phyloP scores from a whole-genome alignment of 1,140 invertebrate genomes.

The Monochamus saltuarius region DNA sequence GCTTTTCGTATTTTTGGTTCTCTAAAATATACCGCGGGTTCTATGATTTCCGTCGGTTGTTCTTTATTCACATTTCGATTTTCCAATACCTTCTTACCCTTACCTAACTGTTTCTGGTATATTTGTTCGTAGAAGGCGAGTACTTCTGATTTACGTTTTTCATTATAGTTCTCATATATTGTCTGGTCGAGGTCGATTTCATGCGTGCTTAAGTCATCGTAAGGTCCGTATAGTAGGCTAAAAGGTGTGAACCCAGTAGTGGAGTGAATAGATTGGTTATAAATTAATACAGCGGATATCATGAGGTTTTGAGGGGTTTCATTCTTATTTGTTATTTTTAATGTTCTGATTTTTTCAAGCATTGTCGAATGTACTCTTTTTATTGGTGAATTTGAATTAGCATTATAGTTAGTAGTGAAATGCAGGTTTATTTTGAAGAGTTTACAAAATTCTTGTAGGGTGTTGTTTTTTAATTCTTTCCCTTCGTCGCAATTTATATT shows the following conservation, averaged over 20 bases:
- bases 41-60: too few species aligned
- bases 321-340: neutral
- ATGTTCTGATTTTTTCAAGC: neutral
- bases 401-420: neutral
- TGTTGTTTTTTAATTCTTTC: slow-evolving; percentile 1
- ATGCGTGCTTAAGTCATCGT: neutral
- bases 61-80: too few species aligned
- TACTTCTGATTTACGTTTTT: too few species aligned
- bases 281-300: neutral
- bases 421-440: slow-evolving; percentile 1
- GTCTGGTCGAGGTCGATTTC: neutral
- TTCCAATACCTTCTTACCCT: neutral
- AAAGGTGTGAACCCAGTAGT: too few species aligned
- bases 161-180: too few species aligned
- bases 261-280: too few species aligned
- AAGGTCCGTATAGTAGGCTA: too few species aligned
- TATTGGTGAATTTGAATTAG: neutral
- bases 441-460: too few species aligned
- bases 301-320: neutral
- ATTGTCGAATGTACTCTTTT: neutral
- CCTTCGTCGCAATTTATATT: neutral
- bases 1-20: too few species aligned
- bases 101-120: too few species aligned
- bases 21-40: too few species aligned
- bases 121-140: too few species aligned